These are phyloP conservation scores for Streblospio benedicti DNA, from an alignment of 1,140 invertebrate genomes.

Conservation along the genomic window DNA sequence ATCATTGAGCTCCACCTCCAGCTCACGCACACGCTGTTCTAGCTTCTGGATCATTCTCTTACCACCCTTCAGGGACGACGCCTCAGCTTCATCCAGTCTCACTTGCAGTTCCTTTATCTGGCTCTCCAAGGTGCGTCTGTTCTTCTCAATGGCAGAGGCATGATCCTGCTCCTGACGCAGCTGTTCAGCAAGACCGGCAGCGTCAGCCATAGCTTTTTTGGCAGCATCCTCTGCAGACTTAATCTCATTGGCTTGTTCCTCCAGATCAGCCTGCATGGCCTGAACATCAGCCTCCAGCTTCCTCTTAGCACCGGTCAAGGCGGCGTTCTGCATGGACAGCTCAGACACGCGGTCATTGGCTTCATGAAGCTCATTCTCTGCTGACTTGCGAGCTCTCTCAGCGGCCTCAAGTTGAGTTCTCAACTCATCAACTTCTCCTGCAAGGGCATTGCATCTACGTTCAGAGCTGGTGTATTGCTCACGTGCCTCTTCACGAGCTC, in stretches of 20 bases:
- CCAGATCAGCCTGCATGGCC: slow-evolving; percentile 63
- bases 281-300: slow-evolving; percentile 95
- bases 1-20: slow-evolving; percentile 94
- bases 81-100: slow-evolving; percentile 90
- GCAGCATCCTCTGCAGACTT: slow-evolving; percentile 37
- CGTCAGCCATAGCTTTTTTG: slow-evolving; percentile 91
- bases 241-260: slow-evolving; percentile 44
- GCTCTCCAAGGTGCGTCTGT: slow-evolving; percentile 90
- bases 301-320: slow-evolving; percentile 88
- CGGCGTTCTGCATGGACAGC: slow-evolving; percentile 80
- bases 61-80: slow-evolving; percentile 92
- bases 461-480: slow-evolving; percentile 94
- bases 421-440: slow-evolving; percentile 93
- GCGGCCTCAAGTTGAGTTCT: slow-evolving; percentile 83
- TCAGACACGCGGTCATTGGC: slow-evolving; percentile 96
- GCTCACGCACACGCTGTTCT: slow-evolving; percentile 57
- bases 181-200: slow-evolving; percentile 92
- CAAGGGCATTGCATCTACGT: slow-evolving; percentile 84
- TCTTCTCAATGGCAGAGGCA: slow-evolving; percentile 92
- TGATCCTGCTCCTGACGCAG: slow-evolving; percentile 97
- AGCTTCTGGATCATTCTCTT: slow-evolving; percentile 65
- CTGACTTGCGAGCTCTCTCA: slow-evolving; percentile 89
- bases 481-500: slow-evolving; percentile 78
- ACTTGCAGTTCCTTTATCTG: slow-evolving; percentile 95
- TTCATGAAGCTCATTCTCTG: slow-evolving; percentile 91